Base-by-base conservation (phyloP, 2,113 vertebrate species). In the Labeo rohita region DNA sequence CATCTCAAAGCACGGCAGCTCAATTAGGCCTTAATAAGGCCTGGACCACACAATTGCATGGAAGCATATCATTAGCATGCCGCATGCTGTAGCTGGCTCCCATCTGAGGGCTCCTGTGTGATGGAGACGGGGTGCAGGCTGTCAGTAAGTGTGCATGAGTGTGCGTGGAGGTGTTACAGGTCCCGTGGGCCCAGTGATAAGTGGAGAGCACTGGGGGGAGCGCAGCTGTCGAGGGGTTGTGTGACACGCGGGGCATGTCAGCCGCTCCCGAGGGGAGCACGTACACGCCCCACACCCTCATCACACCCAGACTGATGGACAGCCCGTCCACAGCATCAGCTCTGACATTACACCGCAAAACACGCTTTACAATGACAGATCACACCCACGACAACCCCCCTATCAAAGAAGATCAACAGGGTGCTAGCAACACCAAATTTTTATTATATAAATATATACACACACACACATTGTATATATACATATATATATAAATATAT, bases 171-270 rank as follows among this genome's bases (percentile, higher is more conserved):
- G 90, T 83, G 87, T 91, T 90, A 90, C 85, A 80, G 89, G 89
- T 94, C 95, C 93, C 94, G 59, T 3, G 92, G 91, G 94, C 68
- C 75, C 59, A 84, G 91, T 93, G 93, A 94, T 94, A 94, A 94
- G 94, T 94, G 93, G 90, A 90, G 88, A 91, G 84, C 91, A 87
- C 34, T 18, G 80, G 89, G 87, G 88, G 93, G 89, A 91, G 88
- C 89, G 89, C 89, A 91, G 92, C 92, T 91, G 92, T 90, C 86
- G 86, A 82, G 49, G 83, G 88, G 91, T 93, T 1, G 84, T 90
- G 92, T 94, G 92, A 94, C 93, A 94, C 39, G 87, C 89, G 84
- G 91, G 93, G 89, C 92, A 92, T 75, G 91, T 91, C 89, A 90
- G 85, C 65, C n/a, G 86, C 72, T 90, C 91, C 88, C 21, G 66